phyloP scores from a whole-genome alignment of 2,888 invertebrate species.

The Hyppa rectilinea region DNA sequence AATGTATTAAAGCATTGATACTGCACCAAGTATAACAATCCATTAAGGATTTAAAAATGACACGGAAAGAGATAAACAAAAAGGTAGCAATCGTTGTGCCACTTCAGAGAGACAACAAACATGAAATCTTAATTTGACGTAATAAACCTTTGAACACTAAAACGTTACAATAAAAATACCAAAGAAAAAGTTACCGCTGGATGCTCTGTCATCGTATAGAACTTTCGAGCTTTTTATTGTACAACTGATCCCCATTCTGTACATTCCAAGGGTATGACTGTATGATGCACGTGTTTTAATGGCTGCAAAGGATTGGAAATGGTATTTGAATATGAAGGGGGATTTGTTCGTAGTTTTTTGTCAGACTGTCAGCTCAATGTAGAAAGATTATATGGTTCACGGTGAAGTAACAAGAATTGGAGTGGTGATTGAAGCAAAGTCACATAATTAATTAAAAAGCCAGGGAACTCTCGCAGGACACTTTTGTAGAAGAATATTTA shows the following conservation, averaged over 20 bases:
- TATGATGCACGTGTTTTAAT: conserved; percentile 77
- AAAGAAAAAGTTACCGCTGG: conserved; percentile 52
- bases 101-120: conserved; percentile 36
- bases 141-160: conserved; percentile 46
- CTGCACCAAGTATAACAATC: conserved; percentile 5
- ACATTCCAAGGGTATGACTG: conserved; percentile 82
- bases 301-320: conserved; percentile 68
- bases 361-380: conserved; percentile 49
- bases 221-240: conserved; percentile 72
- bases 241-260: conserved; percentile 76
- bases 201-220: conserved; percentile 65
- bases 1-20: neutral
- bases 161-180: conserved; percentile 61
- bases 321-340: conserved; percentile 74
- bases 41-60: conserved; percentile 2
- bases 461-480: neutral
- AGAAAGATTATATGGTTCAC: conserved; percentile 39
- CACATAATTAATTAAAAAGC: neutral
- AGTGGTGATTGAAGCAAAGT: conserved; percentile 11
- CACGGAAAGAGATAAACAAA: conserved; percentile 22
- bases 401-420: conserved; percentile 29
- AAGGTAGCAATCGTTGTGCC: conserved; percentile 27
- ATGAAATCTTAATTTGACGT: conserved; percentile 44
- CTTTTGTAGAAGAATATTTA: neutral
- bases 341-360: conserved; percentile 60